These are phyloP conservation scores for Acipenser ruthenus DNA, from an alignment of 2,797 vertebrate genomes.

Conservation along the genomic window DNA sequence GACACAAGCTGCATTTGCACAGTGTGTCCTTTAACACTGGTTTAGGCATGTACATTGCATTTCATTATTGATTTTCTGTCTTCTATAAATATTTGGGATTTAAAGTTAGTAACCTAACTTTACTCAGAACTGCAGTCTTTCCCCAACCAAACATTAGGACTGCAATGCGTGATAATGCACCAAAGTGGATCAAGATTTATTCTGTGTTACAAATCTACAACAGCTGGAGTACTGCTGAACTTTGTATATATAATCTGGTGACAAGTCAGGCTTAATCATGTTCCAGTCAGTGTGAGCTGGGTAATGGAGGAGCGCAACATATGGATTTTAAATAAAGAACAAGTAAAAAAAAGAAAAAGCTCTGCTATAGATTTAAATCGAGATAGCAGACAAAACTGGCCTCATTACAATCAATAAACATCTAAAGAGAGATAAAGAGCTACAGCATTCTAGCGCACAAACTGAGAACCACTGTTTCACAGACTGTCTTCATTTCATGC, in stretches of 20 bases:
- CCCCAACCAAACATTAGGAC: constrained; percentile 23
- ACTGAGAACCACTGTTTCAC: neutral
- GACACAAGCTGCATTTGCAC: too few species aligned
- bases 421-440: constrained; percentile 2
- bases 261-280: constrained; percentile 64
- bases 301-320: constrained; percentile 51
- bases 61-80: too few species aligned
- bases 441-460: neutral
- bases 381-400: constrained; percentile 42
- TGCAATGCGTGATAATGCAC: constrained; percentile 20
- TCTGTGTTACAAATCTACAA: constrained; percentile 69
- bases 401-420: constrained; percentile 6
- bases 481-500: too few species aligned
- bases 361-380: constrained; percentile 17
- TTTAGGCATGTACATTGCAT: too few species aligned
- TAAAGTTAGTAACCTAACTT: too few species aligned
- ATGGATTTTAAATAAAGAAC: constrained; percentile 62
- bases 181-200: constrained; percentile 64
- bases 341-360: constrained; percentile 46
- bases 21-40: too few species aligned
- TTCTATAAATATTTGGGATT: too few species aligned
- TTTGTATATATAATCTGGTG: constrained; percentile 64
- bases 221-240: constrained; percentile 66
- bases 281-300: constrained; percentile 61
- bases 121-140: constrained; percentile 38